Evolutionary conservation across 2,113 vertebrate species (phyloP).

Genomic region (Hemicordylus capensis): DNA sequence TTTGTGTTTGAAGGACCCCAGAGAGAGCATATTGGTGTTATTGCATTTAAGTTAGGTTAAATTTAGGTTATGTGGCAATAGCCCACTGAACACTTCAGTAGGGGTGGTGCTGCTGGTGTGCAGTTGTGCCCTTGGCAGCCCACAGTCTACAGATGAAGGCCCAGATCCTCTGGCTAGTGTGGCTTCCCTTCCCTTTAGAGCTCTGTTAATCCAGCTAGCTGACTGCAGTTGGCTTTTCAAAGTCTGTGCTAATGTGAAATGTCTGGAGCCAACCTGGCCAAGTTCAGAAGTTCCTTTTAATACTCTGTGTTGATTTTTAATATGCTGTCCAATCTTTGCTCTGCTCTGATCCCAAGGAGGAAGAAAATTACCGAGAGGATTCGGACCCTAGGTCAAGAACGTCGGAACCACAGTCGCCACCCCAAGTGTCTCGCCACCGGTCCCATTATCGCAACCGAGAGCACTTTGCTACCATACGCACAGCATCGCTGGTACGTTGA

Average conservation of each 20-base stretch:
- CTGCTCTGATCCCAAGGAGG: constrained; percentile 84
- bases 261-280: neutral
- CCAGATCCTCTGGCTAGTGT: constrained; percentile 11
- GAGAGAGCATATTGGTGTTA: constrained; percentile 30
- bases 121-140: constrained; percentile 24
- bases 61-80: constrained; percentile 27
- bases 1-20: constrained; percentile 45
- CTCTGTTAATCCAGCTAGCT: neutral
- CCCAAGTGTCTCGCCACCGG: constrained; percentile 90
- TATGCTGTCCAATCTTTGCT: constrained; percentile 35
- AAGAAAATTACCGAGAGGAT: constrained; percentile 87
- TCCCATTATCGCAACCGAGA: constrained; percentile 93
- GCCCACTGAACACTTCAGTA: constrained; percentile 36
- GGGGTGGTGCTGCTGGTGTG: constrained; percentile 38
- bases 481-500: constrained; percentile 89
- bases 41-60: neutral
- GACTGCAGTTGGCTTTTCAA: constrained; percentile 27
- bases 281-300: neutral
- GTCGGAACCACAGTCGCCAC: constrained; percentile 88
- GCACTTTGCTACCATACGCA: constrained; percentile 98
- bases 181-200: constrained; percentile 15
- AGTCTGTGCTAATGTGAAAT: too few relatives aligned
- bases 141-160: constrained; percentile 37
- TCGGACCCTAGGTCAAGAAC: constrained; percentile 83
- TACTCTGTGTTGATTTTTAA: too few relatives aligned